phyloP scores from a whole-genome alignment of 1,140 invertebrate genomes.

The Lepidurus packardi region DNA sequence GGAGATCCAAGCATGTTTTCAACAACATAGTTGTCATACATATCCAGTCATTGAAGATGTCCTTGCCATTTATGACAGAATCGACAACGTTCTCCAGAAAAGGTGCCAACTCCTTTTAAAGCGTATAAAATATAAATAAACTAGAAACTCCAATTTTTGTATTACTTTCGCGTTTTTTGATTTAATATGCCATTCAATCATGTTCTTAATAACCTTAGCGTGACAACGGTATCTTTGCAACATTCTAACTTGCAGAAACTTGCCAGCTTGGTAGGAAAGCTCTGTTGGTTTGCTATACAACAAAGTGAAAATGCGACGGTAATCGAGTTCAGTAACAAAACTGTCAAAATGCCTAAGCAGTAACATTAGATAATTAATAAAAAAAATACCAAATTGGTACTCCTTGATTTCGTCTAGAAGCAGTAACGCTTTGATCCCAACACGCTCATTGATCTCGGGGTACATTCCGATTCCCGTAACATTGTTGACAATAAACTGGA shows the following conservation, averaged over 20 bases:
- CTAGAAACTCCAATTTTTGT: not conserved
- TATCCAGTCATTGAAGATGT: not conserved
- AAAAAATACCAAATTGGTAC: not conserved
- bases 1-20: not conserved
- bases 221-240: not conserved
- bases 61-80: not conserved
- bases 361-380: not conserved
- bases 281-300: not conserved
- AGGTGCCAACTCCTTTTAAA: not conserved
- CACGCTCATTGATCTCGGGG: not conserved
- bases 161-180: not conserved
- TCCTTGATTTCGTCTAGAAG: not conserved
- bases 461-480: not conserved
- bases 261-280: not conserved
- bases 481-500: not conserved
- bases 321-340: not conserved
- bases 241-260: not conserved
- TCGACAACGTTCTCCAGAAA: not conserved
- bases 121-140: not conserved
- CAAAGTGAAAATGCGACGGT: not conserved
- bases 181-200: not conserved
- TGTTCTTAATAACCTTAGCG: not conserved
- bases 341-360: not conserved
- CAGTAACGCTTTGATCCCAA: not conserved
- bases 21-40: not conserved